Conservation (phyloP, 2,888 invertebrate species). For the Spicauda simplicius region DNA sequence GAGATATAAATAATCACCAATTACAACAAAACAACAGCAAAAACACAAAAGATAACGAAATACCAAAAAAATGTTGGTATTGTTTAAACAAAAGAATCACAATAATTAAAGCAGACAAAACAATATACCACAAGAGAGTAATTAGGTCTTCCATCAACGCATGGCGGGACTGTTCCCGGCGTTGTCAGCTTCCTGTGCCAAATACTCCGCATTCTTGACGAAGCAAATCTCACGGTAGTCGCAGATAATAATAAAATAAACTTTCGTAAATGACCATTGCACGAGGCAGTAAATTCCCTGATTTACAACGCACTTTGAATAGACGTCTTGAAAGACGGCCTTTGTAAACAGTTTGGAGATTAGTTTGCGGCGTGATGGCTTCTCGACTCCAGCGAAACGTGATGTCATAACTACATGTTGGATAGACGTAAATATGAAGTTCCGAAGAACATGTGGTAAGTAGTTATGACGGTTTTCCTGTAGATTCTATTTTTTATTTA, state of each 20-base stretch:
- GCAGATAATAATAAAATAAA: slow-evolving; percentile 53
- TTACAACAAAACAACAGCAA: no score
- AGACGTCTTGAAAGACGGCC: slow-evolving; percentile 48
- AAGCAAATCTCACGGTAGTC: slow-evolving; percentile 40
- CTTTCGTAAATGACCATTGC: slow-evolving; percentile 47
- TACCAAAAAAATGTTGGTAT: no score
- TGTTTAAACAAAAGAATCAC: background rate
- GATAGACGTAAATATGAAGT: slow-evolving; percentile 13
- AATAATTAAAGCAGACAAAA: background rate
- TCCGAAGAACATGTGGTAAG: background rate
- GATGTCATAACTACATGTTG: slow-evolving; percentile 12
- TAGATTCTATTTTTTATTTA: background rate
- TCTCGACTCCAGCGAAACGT: background rate
- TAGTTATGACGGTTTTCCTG: background rate
- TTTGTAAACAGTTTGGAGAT: slow-evolving; percentile 47
- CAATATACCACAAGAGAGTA: background rate
- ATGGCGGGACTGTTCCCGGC: background rate
- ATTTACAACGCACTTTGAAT: slow-evolving; percentile 51
- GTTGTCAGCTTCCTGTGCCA: slow-evolving; percentile 42
- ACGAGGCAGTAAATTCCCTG: slow-evolving; percentile 52
- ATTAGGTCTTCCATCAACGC: slow-evolving; percentile 6
- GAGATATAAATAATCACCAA: no score
- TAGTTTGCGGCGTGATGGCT: slow-evolving; percentile 29
- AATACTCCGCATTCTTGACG: slow-evolving; percentile 46
- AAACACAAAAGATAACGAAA: no score